Evolutionary conservation across 2,113 vertebrate species (phyloP).

Genomic region (Neotoma lepida): DNA sequence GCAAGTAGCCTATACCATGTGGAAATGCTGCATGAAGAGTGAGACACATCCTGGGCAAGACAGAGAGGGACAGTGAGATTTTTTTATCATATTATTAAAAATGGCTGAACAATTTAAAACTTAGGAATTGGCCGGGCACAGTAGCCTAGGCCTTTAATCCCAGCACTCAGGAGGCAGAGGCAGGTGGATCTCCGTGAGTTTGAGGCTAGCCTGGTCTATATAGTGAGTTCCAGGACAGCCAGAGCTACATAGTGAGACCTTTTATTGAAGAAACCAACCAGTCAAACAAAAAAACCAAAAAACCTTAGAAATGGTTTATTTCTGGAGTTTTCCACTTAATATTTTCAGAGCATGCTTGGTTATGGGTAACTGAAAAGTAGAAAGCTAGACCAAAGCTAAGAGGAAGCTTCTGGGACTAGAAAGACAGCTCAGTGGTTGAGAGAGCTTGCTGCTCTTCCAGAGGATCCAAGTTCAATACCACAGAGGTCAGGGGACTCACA

Average conservation of each 20-base stretch:
- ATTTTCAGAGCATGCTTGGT: neutral
- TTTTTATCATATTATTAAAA: neutral
- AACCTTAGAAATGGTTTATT: neutral
- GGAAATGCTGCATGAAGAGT: neutral
- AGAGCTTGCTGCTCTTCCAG: neutral
- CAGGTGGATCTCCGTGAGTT: neutral
- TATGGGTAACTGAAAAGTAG: neutral
- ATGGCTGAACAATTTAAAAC: neutral
- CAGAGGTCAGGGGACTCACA: neutral
- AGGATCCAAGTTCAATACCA: neutral
- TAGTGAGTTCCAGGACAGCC: neutral
- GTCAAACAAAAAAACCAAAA: neutral
- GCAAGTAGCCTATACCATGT: neutral
- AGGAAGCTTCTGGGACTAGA: neutral
- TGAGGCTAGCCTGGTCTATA: neutral
- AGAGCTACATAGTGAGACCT: neutral
- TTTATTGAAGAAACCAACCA: neutral
- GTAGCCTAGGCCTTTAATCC: neutral
- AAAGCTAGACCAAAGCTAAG: neutral
- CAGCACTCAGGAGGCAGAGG: neutral
- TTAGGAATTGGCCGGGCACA: neutral
- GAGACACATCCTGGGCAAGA: neutral
- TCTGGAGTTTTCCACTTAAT: neutral
- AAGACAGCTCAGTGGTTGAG: neutral
- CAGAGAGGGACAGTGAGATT: neutral